phyloP scores from a whole-genome alignment of 2,888 invertebrate species.

The Macaria liturata region DNA sequence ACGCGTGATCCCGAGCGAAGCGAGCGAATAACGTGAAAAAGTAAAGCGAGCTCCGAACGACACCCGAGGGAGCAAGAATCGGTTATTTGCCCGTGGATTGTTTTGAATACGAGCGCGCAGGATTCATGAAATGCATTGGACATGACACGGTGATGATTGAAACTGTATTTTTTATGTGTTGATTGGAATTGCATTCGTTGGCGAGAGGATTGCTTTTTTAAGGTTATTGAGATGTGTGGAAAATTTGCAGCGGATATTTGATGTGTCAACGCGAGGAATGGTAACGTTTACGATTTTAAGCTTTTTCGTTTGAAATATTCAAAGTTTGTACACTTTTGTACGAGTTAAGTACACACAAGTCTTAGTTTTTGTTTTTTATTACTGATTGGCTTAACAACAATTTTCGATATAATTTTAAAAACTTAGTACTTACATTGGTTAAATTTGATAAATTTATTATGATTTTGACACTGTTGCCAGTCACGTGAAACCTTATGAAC shows the following conservation, averaged over 20 bases:
- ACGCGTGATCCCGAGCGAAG: constrained; percentile 48
- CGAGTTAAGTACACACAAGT: no score
- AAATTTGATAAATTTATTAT: no score
- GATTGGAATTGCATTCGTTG: constrained; percentile 32
- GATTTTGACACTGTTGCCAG: no score
- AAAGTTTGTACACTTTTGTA: no score
- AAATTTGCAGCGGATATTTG: neutral
- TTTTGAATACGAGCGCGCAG: constrained; percentile 67
- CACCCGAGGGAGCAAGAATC: constrained; percentile 72
- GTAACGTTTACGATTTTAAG: no score
- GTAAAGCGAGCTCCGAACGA: constrained; percentile 65
- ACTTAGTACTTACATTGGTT: no score
- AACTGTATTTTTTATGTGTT: constrained; percentile 31
- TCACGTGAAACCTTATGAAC: no score
- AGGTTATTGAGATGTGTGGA: constrained; percentile 15
- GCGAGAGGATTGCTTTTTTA: constrained; percentile 5
- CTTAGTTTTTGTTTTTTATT: no score
- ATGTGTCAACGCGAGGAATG: no score
- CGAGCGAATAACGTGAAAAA: constrained; percentile 30
- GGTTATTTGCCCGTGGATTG: constrained; percentile 78
- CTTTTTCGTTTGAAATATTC: no score
- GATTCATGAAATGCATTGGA: constrained; percentile 48
- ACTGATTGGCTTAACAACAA: no score
- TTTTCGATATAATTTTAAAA: no score
- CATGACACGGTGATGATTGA: constrained; percentile 29